These are phyloP conservation scores for Strongylocentrotus purpuratus DNA, from an alignment of 35 echinoderm and acorn worm genomes.

Conservation along the genomic window DNA sequence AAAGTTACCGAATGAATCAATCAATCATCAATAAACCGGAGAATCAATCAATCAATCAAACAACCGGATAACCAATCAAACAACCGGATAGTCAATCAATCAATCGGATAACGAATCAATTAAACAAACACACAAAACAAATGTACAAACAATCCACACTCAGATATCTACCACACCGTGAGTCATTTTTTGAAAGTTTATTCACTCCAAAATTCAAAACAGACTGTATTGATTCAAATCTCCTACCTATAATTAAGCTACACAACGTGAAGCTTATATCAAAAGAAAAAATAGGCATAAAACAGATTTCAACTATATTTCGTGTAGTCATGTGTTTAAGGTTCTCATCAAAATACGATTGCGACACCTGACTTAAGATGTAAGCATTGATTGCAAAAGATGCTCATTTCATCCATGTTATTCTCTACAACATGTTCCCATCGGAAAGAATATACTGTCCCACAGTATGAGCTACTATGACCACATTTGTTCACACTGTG, in stretches of 20 bases:
- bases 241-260: slow-evolving; percentile 3
- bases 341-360: not conserved
- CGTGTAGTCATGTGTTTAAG: not conserved
- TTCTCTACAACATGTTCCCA: not conserved
- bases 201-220: slow-evolving; percentile 4
- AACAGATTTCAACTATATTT: not conserved
- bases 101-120: not conserved
- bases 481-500: too few relatives aligned
- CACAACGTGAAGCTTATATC: not conserved
- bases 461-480: too few relatives aligned
- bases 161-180: not conserved
- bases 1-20: too few relatives aligned
- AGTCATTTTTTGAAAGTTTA: not conserved
- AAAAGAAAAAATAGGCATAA: not conserved
- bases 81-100: not conserved
- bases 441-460: not conserved
- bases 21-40: too few relatives aligned
- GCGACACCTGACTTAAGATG: not conserved
- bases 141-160: not conserved
- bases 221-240: not conserved
- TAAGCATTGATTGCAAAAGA: not conserved
- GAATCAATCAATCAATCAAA: too few relatives aligned
- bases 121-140: not conserved
- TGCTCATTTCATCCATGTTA: not conserved
- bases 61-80: not conserved